Percentiles rank a stretch among this genome's conserved stretches.
phyloP scores from a whole-genome alignment of 2,797 vertebrate species.

The Thunnus albacares region DNA sequence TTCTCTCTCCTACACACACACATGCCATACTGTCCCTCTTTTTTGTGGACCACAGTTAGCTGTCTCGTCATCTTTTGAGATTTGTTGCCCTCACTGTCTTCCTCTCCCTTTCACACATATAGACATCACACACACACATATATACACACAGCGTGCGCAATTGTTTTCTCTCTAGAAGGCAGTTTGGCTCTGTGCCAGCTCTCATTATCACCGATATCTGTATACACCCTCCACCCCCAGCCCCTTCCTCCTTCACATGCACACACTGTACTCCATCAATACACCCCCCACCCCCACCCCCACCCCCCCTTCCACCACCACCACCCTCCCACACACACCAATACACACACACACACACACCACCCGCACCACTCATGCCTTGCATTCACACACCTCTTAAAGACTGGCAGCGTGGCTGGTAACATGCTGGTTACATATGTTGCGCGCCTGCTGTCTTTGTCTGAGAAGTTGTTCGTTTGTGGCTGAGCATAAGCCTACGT shows the following conservation, averaged over 20 bases:
- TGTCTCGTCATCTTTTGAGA: constrained; percentile 53
- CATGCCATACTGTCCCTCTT: constrained; percentile 24
- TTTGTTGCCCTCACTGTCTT: constrained; percentile 46
- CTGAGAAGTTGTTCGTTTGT: constrained; percentile 88
- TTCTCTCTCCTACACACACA: constrained; percentile 16
- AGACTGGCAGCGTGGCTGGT: constrained; percentile 74
- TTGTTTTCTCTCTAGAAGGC: constrained; percentile 81
- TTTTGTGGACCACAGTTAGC: constrained; percentile 34
- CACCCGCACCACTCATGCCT: constrained; percentile 46
- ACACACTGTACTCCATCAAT: constrained; percentile 63
- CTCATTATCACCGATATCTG: constrained; percentile 86
- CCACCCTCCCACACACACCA: constrained; percentile 24
- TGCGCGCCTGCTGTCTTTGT: constrained; percentile 86
- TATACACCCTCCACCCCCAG: constrained; percentile 69
- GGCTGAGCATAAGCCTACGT: constrained; percentile 85
- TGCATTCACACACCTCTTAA: constrained; percentile 75
- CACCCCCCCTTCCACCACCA: not conserved
- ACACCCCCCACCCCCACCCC: not conserved
- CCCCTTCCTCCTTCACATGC: constrained; percentile 59
- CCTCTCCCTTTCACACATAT: constrained; percentile 54
- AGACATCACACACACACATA: constrained; percentile 49
- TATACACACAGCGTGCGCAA: constrained; percentile 55
- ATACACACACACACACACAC: constrained; percentile 20
- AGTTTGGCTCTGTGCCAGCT: constrained; percentile 83
- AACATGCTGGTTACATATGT: constrained; percentile 87